Base-by-base conservation (phyloP, 2,113 vertebrate genomes). In the Pontoporia blainvillei region DNA sequence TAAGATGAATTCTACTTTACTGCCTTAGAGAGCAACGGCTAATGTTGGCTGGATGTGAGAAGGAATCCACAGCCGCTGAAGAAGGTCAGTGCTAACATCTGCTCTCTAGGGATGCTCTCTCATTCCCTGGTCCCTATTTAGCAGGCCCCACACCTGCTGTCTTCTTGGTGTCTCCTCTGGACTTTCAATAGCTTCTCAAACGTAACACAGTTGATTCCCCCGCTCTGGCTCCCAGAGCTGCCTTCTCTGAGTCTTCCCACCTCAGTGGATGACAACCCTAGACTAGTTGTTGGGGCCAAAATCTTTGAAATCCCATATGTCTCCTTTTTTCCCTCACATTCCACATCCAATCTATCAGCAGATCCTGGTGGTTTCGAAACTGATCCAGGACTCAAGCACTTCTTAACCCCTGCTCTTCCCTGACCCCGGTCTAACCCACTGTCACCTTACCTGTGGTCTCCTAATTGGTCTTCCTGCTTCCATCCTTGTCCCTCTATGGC, bases 111-210 rank as follows among this genome's bases (percentile, higher is more conserved):
- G n/a, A 27, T 6, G 18, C 3, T 6, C 49, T 52, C 52, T 5
- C 39, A 29, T 5, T 17, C 23, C 25, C 29, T 12, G 4, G 14
- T 72, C 46, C 49, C 34, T 6, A 1, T 4, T 31, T 23, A 46
- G 11, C 31, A 0, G 1, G 13, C 34, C 14, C 17, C 6, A 1
- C 0, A 39, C 31, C 59, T 23, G n/a, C 41, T 21, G 64, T 21
- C 59, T 73, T 67, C 25, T 6, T 44, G 78, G n/a, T 5, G 5
- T 27, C 61, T 57, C 67, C 8, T 61, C 46, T 25, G 34, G 44
- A 49, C 11, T 3, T 25, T 15, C 78, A 31, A 21, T 36, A 66
- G 75, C 54, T 18, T 72, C 67, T 72, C 59, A 20, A 13, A 66
- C 39, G n/a, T 71, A 17, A 7, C 13, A 2, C 1, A n/a, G 64